Evolutionary conservation across 2,888 invertebrate genomes (phyloP), one percentile per base, ranked within the genome.

Genomic region (Syritta pipiens): DNA sequence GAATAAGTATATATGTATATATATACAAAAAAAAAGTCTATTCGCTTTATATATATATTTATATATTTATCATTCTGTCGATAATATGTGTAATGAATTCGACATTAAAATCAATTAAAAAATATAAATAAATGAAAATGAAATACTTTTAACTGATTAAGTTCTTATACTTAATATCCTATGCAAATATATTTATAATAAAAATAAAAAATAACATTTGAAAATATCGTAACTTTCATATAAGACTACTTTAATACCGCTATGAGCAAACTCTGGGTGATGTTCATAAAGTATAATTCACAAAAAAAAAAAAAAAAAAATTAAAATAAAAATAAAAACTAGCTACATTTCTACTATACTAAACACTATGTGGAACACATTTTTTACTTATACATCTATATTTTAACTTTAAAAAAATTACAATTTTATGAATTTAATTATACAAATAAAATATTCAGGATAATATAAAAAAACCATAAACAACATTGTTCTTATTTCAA

Each of bases 291-390:
- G 67, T 74, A 74, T 62, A 74, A 74, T 79, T 79, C 74, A 74
- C 79, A 74, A 74, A 71, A 53, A 46, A 5, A 26, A 51, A 40
- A 24, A 40, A 32, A 24, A 51, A 51, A 26, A 57, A 57, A 17
- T n/a, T 42, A 40, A 19, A 42, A 57, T 9, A 28, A 55, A 82
- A 83, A 55, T 62, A 60, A 74, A 63, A 68, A 67, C 63, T 81
- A 83, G 83, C 83, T 83, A 84, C 84, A 84, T 84, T 84, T 84
- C 84, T 84, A 84, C 83, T 84, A 82, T 83, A 83, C 83, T 82
- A 81, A 82, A 76, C 77, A 77, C 74, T 79, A 79, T 79, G 79
- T 79, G 79, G 74, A 74, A 79, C 79, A 79, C 74, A 79, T 79
- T 79, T 79, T 79, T 79, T 79, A 79, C 79, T 79, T 79, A 79